A percentile compares a stretch with the other conserved stretches of the same genome.
These are phyloP conservation scores for Brassicogethes aeneus DNA, from an alignment of 2,888 invertebrate genomes.

Conservation along the genomic window DNA sequence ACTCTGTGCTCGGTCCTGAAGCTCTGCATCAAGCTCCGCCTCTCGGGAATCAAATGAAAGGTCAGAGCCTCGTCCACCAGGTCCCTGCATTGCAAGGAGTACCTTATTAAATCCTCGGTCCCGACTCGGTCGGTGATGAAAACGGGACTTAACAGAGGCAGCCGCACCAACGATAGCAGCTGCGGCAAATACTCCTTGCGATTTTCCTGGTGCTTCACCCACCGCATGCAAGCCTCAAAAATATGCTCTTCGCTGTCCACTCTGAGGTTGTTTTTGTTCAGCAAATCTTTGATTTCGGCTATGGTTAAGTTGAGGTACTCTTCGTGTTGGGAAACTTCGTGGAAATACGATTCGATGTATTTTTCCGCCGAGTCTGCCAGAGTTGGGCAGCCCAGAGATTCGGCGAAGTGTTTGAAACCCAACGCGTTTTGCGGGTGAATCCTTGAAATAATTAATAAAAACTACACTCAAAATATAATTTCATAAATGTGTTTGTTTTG, in stretches of 20 bases:
- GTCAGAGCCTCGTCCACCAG: conserved; percentile 81
- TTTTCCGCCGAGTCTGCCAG: conserved; percentile 68
- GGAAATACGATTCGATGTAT: conserved; percentile 72
- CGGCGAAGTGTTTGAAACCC: conserved; percentile 71
- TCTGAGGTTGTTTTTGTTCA: conserved; percentile 68
- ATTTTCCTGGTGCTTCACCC: conserved; percentile 60
- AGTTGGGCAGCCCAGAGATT: conserved; percentile 61
- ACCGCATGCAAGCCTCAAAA: conserved; percentile 74
- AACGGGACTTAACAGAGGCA: conserved; percentile 73
- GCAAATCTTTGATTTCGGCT: conserved; percentile 56
- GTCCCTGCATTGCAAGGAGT: conserved; percentile 73
- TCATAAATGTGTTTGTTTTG: too few relatives aligned
- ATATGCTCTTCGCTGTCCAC: conserved; percentile 72
- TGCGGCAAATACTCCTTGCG: conserved; percentile 55
- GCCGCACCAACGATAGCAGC: conserved; percentile 63
- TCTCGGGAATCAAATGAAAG: conserved; percentile 79
- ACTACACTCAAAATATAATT: too few relatives aligned
- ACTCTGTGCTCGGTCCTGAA: conserved; percentile 68
- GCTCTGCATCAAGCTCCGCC: conserved; percentile 65
- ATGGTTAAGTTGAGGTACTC: conserved; percentile 61
- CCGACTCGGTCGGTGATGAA: conserved; percentile 74
- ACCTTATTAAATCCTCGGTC: conserved; percentile 66
- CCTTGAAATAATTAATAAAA: too few relatives aligned
- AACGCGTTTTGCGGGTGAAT: conserved; percentile 73
- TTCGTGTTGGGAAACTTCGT: conserved; percentile 64